Evolutionary conservation across 2,113 vertebrate genomes (phyloP), one percentile per base, ranked within the genome.

Genomic region (Caracal caracal): DNA sequence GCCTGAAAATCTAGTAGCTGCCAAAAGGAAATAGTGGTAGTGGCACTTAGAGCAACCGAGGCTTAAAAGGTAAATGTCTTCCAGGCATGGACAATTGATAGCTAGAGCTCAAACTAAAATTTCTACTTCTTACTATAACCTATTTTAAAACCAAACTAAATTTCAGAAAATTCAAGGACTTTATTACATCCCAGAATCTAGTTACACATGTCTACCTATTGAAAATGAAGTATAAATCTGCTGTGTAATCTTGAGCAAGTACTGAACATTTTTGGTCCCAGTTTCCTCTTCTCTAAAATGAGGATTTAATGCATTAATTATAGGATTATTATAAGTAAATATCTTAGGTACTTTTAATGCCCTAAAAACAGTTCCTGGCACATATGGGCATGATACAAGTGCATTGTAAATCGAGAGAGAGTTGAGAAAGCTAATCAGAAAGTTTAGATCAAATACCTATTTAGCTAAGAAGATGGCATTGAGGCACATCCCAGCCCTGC

Each of bases 1-100:
- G 86, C 8, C 53, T 91, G 59, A 91, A 95, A 95, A 33, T 86
- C 78, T 97, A 86, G 37, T 26, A 91, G 35, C 82, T 96, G 91
- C 92, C 78, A 75, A 82, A 93, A 95, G 65, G 24, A 97, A 98
- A 94, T 82, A 96, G 92, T 83, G 12, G 20, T 89, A 53, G 76
- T 87, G 63, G 75, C 47, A 93, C 26, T 87, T 89, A 92, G 10
- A 83, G 73, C 37, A 83, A 83, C 30, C 0, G 1, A 95, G 73
- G 47, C 53, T 88, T 94, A 68, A 84, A 96, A 95, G 35, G 95
- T 87, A 96, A 95, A 89, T 92, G 56, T 68, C 30, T 85, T 86
- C 35, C 19, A 89, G 78, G 35, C 5, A n/a, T 47, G 56, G 47
- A 37, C 40, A 82, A 88, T 10, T 86, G 66, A 94, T 85, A 59